phyloP scores from a whole-genome alignment of 2,113 vertebrate species.

The Neolamprologus devosi region DNA sequence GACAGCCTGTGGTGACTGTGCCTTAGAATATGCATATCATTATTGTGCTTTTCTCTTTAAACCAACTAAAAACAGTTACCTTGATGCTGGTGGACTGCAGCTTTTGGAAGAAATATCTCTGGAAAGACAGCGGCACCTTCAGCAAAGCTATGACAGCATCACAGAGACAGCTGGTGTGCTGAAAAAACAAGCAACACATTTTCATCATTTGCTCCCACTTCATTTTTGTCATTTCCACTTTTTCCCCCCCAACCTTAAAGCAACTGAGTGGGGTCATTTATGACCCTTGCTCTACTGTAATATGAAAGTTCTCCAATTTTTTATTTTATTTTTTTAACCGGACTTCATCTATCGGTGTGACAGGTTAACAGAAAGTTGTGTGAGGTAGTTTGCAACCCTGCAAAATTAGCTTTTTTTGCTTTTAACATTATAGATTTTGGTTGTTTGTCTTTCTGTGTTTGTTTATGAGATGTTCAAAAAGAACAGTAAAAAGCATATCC shows the following conservation, averaged over 20 bases:
- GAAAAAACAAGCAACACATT: not conserved
- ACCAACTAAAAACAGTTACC: slow-evolving; percentile 58
- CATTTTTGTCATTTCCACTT: not conserved
- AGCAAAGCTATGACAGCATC: slow-evolving; percentile 88
- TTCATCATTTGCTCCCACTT: not conserved
- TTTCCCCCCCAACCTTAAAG: fast-evolving
- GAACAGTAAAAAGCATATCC: not conserved
- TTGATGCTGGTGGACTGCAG: slow-evolving; percentile 98
- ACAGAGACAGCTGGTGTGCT: slow-evolving; percentile 94
- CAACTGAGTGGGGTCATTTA: not conserved
- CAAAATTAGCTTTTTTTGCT: not conserved
- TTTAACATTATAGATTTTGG: not conserved
- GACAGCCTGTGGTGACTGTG: not conserved
- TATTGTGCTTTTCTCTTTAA: not conserved
- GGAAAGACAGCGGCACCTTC: slow-evolving; percentile 94
- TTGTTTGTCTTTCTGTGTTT: not conserved
- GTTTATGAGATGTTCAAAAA: not conserved
- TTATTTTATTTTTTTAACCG: not conserved
- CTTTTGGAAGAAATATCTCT: slow-evolving; percentile 98
- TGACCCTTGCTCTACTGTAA: not conserved
- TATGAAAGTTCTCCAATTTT: not conserved
- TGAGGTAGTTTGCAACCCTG: not conserved
- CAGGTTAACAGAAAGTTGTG: not conserved
- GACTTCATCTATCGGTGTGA: not conserved
- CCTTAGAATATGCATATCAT: not conserved